phyloP scores from a whole-genome alignment of 2,113 vertebrate species.

The Lucifuga dentata region DNA sequence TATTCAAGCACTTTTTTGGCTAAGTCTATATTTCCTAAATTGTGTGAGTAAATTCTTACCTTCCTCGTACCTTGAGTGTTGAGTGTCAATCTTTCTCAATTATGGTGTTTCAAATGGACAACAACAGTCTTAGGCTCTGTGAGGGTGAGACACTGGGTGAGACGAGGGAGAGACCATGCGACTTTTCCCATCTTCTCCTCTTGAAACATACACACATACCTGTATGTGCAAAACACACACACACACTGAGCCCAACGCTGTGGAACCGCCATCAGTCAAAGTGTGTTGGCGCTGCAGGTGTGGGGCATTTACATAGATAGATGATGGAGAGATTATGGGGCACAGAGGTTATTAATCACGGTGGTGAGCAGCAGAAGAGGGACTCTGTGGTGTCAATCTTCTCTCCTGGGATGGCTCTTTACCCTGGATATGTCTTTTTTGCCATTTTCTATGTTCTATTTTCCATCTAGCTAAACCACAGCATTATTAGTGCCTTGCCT shows the following conservation, averaged over 20 bases:
- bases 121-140: conserved; percentile 12
- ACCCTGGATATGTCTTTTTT: conserved; percentile 68
- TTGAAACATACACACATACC: conserved; percentile 1
- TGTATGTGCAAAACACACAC: conserved; percentile 26
- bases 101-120: background rate
- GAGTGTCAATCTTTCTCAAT: background rate
- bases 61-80: conserved; percentile 16
- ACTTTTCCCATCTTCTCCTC: conserved; percentile 43
- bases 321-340: conserved; percentile 83
- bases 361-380: conserved; percentile 65
- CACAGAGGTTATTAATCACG: conserved; percentile 80
- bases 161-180: conserved; percentile 7
- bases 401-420: conserved; percentile 72
- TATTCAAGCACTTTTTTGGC: conserved; percentile 34
- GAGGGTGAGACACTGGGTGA: conserved; percentile 27
- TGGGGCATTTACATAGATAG: conserved; percentile 83
- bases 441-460: conserved; percentile 56
- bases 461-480: conserved; percentile 49
- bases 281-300: conserved; percentile 72
- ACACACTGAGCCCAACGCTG: conserved; percentile 51
- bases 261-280: conserved; percentile 82
- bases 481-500: conserved; percentile 29
- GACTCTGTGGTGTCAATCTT: conserved; percentile 70
- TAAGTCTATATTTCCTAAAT: conserved; percentile 39
- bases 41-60: conserved; percentile 20